Percentiles rank a stretch among this genome's conserved stretches.
Conservation (phyloP, 2,888 invertebrate species). For the Drosophila percnosoma region DNA sequence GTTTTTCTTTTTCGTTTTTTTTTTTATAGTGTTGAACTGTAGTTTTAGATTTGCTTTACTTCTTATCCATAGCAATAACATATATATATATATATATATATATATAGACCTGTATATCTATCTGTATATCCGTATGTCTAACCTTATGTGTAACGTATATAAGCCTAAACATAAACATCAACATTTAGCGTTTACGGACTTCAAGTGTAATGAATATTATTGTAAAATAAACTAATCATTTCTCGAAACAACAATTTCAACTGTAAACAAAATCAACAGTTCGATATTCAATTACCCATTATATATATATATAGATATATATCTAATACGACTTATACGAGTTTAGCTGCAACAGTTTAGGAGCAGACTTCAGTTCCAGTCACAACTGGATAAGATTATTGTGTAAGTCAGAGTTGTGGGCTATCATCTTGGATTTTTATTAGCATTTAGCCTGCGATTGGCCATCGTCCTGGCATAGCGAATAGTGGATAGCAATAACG, state of each 20-base stretch:
- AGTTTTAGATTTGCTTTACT: constrained; percentile 34
- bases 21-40: constrained; percentile 28
- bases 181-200: constrained; percentile 23
- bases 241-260: constrained; percentile 49
- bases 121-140: constrained; percentile 25
- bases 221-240: constrained; percentile 65
- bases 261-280: constrained; percentile 12
- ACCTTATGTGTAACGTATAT: constrained; percentile 18
- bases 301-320: background rate
- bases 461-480: constrained; percentile 20
- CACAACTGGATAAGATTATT: background rate
- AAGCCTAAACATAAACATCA: constrained; percentile 10
- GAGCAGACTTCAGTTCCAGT: no score
- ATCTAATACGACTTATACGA: background rate
- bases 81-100: background rate
- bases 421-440: constrained; percentile 21
- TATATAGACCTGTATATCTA: constrained; percentile 5
- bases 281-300: constrained; percentile 5
- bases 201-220: constrained; percentile 49
- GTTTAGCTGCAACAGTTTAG: background rate
- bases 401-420: background rate
- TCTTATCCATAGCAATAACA: constrained; percentile 2
- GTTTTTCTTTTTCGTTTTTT: background rate
- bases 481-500: constrained; percentile 1
- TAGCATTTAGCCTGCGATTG: constrained; percentile 31